These are phyloP conservation scores for Acrocephalus arundinaceus DNA, from an alignment of 2,113 vertebrate species.

Conservation along the genomic window DNA sequence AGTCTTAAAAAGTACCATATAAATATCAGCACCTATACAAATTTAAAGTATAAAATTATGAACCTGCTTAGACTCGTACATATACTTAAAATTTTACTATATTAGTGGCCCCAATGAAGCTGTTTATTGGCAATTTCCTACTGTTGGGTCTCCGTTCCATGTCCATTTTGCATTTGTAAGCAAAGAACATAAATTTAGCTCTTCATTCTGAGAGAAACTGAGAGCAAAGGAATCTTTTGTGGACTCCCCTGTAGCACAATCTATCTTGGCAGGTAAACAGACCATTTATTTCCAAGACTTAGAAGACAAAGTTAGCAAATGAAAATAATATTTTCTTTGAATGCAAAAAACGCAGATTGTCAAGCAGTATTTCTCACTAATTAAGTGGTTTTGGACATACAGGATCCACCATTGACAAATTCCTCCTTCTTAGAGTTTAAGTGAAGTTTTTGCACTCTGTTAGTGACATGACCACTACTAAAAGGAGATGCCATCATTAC, in stretches of 20 bases:
- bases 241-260: not conserved
- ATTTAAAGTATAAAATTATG: not conserved
- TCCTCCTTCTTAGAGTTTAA: not conserved
- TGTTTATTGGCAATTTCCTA: not conserved
- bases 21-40: slow-evolving; percentile 31
- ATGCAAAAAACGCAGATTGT: not conserved
- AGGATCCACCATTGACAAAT: not conserved
- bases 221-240: not conserved
- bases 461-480: not conserved
- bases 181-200: not conserved
- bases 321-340: not conserved
- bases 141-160: not conserved
- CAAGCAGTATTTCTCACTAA: not conserved
- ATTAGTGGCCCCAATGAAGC: not conserved
- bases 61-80: not conserved
- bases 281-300: not conserved
- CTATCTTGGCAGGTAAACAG: not conserved
- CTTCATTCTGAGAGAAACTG: not conserved
- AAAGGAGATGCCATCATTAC: not conserved
- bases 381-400: not conserved
- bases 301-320: not conserved
- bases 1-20: slow-evolving; percentile 48
- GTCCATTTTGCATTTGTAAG: not conserved
- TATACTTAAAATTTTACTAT: not conserved
- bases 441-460: not conserved